Evolutionary conservation across 2,888 invertebrate species (phyloP), one percentile per base, ranked within the genome.

Genomic region (Cephus spinipes): DNA sequence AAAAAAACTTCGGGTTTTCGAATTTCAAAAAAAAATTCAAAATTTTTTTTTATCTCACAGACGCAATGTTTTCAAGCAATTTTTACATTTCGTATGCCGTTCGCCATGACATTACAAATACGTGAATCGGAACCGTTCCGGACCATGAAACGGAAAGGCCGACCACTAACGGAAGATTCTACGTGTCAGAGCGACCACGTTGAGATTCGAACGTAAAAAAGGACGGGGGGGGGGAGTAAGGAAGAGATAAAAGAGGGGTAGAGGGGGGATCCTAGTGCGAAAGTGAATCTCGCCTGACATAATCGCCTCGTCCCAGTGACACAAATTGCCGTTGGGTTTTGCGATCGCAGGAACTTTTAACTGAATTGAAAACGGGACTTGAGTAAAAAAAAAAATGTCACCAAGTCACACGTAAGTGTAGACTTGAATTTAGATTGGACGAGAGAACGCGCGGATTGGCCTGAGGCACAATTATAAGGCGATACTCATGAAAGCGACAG

Each of bases 401-500:
- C 71, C 35, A 4, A 35, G 31, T 68, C 12, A 12, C 68, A 73
- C 77, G 33, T 23, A 6, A 9, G 23, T 1, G 15, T 0, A 9
- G 6, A 55, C 15, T 1, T 23, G 55, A 23, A 23, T 55, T 55
- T 55, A 23, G 55, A 55, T 55, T 2, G 55, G 23, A 23, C 23
- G 23, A 55, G 55, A 55, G 55, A 23, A 9, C 55, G 23, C 9
- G 55, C 23, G 9, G 0, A 55, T 55, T 55, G 6, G 55, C 55
- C 55, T 1, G 23, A 55, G 55, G 55, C 23, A 55, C 2, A 23
- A 55, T 55, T 55, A 9, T 23, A 30, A 36, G 40, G 55, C 68
- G 75, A 73, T 75, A 73, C 77, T 35, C 34, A 77, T 68, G 75
- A 81, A 80, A 79, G 73, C 73, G 71, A 81, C 77, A 69, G 77